Conservation (phyloP, 2,888 invertebrate genomes). For the Osedax frankpressi region DNA sequence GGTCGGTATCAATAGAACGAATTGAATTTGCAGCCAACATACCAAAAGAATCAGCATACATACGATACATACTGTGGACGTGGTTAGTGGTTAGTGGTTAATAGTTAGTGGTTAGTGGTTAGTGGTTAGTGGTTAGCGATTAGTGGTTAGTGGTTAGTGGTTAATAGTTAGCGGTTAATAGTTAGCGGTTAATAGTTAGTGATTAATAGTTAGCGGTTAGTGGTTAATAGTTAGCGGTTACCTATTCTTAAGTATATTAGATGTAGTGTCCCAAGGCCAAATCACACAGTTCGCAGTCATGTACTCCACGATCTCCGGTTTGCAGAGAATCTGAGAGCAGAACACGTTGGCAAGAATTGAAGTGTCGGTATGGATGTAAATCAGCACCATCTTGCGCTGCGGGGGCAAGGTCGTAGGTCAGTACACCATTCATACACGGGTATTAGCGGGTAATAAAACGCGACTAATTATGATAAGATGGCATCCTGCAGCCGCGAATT, state of each 20-base stretch:
- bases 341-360: slow-evolving; percentile 91
- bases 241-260: slow-evolving; percentile 70
- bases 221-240: too few species aligned
- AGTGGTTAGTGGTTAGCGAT: too few species aligned
- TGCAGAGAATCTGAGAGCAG: slow-evolving; percentile 82
- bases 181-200: too few species aligned
- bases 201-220: too few species aligned
- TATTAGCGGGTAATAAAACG: background rate
- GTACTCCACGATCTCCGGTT: slow-evolving; percentile 76
- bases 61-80: too few species aligned
- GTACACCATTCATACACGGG: background rate
- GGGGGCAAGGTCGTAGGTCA: slow-evolving; percentile 28
- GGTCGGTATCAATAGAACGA: slow-evolving; percentile 70
- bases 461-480: too few species aligned
- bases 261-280: slow-evolving; percentile 94
- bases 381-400: slow-evolving; percentile 77
- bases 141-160: too few species aligned
- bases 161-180: too few species aligned
- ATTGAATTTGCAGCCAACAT: slow-evolving; percentile 70
- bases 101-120: too few species aligned
- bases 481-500: too few species aligned
- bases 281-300: slow-evolving; percentile 77
- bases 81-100: too few species aligned
- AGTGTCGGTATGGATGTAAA: slow-evolving; percentile 90
- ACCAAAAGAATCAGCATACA: slow-evolving; percentile 54